Base-by-base conservation (phyloP, 2,888 invertebrate species). In the Chrysomela aeneicollis region DNA sequence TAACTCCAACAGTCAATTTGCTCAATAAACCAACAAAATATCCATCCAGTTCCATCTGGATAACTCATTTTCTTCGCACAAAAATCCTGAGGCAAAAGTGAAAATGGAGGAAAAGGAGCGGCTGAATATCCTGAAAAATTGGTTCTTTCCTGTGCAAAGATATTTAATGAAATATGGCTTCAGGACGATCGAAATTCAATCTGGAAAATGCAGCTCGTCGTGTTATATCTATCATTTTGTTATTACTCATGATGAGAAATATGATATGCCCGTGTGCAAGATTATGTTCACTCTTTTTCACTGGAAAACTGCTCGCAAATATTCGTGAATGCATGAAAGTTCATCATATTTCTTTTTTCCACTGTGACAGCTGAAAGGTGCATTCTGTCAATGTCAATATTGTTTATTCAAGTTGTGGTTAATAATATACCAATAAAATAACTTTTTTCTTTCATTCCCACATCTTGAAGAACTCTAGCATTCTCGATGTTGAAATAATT, bases 111-210 rank as follows among this genome's bases (percentile, higher is more conserved):
- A 42, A 35, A 42, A 15, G 42, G 42, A 42, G 42, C 42, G 42
- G 15, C 42, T n/a, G 42, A 42, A 42, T 15, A 15, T 42, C 42
- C 42, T 42, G 42, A 42, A 42, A 42, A 42, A 42, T 42, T 42
- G 42, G 12, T 42, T 42, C 42, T 42, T 42, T 42, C 42, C 42
- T 42, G 42, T 15, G 42, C 42, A 42, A 42, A 42, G 42, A 42
- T 42, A 8, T 42, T 42, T 42, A 15, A 42, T 42, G 42, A 42
- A 42, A 42, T 42, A 42, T 42, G 8, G 42, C 42, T 42, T n/a
- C 4, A 10, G 42, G 42, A 3, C 42, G 42, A 42, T 42, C 15
- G 42, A 42, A 42, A 42, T 42, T 42, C 15, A 42, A 42, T 42
- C 42, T 10, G 42, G 42, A 42, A 42, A 15, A 42, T 42, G 42